These are phyloP conservation scores for Platycnemis pennipes DNA, from an alignment of 2,888 invertebrate species.

Conservation along the genomic window DNA sequence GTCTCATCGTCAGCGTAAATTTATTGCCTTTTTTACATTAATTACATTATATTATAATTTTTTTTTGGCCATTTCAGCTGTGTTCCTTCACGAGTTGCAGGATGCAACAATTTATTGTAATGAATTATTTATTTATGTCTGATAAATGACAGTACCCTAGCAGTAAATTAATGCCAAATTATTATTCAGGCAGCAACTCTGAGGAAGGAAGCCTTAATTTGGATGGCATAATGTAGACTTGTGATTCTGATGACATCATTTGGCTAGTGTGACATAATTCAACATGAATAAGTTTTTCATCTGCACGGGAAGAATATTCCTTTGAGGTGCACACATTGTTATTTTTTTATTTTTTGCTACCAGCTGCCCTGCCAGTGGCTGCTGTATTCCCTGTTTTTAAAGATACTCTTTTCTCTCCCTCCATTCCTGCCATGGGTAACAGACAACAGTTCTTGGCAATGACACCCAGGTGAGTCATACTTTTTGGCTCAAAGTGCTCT, in stretches of 20 bases:
- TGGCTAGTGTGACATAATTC: neutral
- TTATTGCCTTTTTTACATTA: too few species aligned
- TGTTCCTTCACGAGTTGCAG: too few species aligned
- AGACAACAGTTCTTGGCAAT: slow-evolving; percentile 57
- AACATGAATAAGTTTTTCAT: neutral
- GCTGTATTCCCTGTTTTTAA: slow-evolving; percentile 6
- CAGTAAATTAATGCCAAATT: too few species aligned
- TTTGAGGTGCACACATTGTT: neutral
- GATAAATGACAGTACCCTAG: too few species aligned
- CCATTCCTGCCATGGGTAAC: slow-evolving; percentile 45
- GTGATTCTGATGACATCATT: neutral
- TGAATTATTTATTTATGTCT: too few species aligned
- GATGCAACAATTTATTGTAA: too few species aligned
- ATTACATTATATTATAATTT: too few species aligned
- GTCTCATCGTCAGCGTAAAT: too few species aligned
- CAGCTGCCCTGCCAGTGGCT: neutral
- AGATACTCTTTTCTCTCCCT: slow-evolving; percentile 57
- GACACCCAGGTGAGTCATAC: slow-evolving; percentile 54
- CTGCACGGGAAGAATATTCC: neutral
- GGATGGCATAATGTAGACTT: neutral
- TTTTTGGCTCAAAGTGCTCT: slow-evolving; percentile 19
- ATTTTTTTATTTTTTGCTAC: neutral
- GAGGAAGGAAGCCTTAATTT: neutral
- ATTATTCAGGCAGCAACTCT: too few species aligned
- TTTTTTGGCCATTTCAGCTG: too few species aligned